Evolutionary conservation across 1,140 invertebrate species (phyloP).

Genomic region (Dermatophagoides farinae): DNA sequence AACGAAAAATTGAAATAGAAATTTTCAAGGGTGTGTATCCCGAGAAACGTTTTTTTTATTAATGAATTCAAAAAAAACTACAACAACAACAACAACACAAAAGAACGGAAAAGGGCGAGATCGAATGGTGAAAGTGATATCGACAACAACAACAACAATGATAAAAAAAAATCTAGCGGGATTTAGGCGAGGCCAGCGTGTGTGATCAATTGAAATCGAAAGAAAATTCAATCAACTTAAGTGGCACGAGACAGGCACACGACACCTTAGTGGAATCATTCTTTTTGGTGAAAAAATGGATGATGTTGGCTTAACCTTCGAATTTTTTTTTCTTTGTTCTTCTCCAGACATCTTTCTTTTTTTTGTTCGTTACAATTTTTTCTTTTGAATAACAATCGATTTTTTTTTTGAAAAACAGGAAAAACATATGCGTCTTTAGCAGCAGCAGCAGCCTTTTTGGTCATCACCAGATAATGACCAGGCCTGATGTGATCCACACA

Average conservation of each 20-base stretch:
- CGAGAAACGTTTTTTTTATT: not conserved
- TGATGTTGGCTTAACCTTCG: no score
- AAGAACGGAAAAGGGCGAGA: slow-evolving; percentile 1
- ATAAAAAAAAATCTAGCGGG: not conserved
- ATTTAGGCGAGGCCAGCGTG: not conserved
- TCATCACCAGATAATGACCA: no score
- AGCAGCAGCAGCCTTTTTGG: no score
- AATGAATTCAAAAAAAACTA: not conserved
- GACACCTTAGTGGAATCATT: not conserved
- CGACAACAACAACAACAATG: not conserved
- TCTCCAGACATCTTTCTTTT: no score
- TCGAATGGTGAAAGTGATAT: not conserved
- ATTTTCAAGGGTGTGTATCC: not conserved
- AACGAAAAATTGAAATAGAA: not conserved
- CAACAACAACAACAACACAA: no score
- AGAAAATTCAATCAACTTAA: not conserved
- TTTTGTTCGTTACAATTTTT: no score
- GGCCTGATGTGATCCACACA: no score
- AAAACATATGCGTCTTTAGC: no score
- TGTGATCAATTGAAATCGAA: not conserved
- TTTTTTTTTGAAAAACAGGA: no score
- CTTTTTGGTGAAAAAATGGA: no score
- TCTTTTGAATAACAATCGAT: no score
- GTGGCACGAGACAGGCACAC: not conserved
- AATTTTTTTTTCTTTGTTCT: no score